Evolutionary conservation across 2,113 vertebrate species (phyloP).

Genomic region (Aythya baeri): DNA sequence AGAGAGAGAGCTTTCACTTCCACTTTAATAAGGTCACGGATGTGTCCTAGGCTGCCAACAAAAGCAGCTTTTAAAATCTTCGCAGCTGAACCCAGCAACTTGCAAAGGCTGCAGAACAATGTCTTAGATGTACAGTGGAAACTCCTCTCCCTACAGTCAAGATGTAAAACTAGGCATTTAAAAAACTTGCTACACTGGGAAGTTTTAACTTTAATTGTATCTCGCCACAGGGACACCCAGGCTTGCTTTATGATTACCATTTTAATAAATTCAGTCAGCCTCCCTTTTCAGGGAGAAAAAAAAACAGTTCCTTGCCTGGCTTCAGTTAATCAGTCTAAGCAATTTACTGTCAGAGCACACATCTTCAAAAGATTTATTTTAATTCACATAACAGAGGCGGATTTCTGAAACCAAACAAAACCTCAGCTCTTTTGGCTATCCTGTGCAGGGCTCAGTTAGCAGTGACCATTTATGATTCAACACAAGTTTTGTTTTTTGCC

Average conservation of each 20-base stretch:
- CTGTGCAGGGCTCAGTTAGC: not conserved
- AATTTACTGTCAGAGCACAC: not conserved
- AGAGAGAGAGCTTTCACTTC: conserved; percentile 71
- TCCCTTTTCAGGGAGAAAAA: conserved; percentile 38
- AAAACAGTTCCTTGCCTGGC: conserved; percentile 5
- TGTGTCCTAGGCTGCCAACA: conserved; percentile 76
- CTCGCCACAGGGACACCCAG: not conserved
- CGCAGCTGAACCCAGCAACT: conserved; percentile 73
- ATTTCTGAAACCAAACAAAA: conserved; percentile 4
- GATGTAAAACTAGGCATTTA: conserved; percentile 49
- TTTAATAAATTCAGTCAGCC: conserved; percentile 43
- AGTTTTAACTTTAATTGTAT: conserved; percentile 64
- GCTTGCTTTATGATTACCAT: conserved; percentile 33
- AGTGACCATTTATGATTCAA: not conserved
- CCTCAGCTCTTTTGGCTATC: not conserved
- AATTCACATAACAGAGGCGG: not conserved
- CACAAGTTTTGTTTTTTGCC: not conserved
- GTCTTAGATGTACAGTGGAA: conserved; percentile 59
- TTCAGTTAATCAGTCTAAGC: conserved; percentile 33
- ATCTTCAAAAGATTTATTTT: conserved; percentile 14
- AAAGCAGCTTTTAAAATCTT: conserved; percentile 80
- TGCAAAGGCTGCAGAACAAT: conserved; percentile 65
- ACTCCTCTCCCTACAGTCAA: conserved; percentile 53
- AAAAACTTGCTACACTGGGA: conserved; percentile 42
- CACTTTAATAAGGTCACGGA: conserved; percentile 77